Evolutionary conservation across 2,113 vertebrate species (phyloP).

Genomic region (Ictidomys tridecemlineatus): DNA sequence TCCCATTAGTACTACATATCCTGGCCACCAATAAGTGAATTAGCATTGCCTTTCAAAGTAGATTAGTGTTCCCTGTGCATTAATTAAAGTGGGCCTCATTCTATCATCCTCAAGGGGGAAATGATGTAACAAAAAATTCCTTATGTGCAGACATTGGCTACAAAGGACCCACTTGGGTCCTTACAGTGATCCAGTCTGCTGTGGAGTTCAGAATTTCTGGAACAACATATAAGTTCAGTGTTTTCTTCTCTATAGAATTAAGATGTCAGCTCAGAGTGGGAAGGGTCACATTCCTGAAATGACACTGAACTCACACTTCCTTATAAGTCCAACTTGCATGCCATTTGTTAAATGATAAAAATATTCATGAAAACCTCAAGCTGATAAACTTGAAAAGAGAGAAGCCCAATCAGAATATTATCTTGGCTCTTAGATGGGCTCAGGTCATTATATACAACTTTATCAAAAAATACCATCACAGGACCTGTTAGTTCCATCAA

Average conservation of each 20-base stretch:
- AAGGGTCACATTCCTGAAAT: neutral
- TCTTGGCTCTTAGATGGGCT: neutral
- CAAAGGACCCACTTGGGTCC: constrained; percentile 69
- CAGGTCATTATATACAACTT: constrained; percentile 29
- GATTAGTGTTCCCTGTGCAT: constrained; percentile 73
- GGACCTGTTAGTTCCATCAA: neutral
- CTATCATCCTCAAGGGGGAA: constrained; percentile 75
- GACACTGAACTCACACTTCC: neutral
- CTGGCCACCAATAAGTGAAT: constrained; percentile 63
- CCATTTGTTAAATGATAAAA: constrained; percentile 51
- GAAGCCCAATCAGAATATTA: constrained; percentile 26
- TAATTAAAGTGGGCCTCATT: constrained; percentile 73
- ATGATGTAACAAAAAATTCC: constrained; percentile 76
- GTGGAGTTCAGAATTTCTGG: constrained; percentile 52
- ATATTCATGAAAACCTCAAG: neutral
- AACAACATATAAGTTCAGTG: constrained; percentile 75
- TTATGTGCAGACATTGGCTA: constrained; percentile 54
- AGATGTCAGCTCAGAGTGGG: constrained; percentile 51
- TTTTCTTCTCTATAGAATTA: constrained; percentile 65
- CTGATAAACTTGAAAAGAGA: constrained; percentile 20
- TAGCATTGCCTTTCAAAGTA: constrained; percentile 70
- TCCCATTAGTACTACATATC: constrained; percentile 29
- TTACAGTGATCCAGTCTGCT: constrained; percentile 77
- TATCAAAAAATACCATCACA: neutral
- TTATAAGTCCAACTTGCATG: constrained; percentile 20